phyloP scores from a whole-genome alignment of 2,797 vertebrate species.

The Phalloptychus januarius region DNA sequence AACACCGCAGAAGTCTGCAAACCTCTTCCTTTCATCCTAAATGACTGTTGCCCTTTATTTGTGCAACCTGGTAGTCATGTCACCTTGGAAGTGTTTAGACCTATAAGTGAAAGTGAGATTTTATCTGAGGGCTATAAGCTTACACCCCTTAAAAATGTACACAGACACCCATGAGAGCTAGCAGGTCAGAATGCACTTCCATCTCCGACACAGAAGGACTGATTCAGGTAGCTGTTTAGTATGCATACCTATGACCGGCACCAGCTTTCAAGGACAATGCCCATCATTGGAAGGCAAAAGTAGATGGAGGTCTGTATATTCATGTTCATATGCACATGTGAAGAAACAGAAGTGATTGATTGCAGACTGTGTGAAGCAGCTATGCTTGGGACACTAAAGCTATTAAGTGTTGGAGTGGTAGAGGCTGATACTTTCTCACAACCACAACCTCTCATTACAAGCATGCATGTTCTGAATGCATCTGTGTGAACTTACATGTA shows the following conservation, averaged over 20 bases:
- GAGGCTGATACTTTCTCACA: conserved; percentile 47
- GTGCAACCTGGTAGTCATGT: conserved; percentile 21
- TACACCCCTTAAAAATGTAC: conserved; percentile 24
- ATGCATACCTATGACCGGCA: conserved; percentile 59
- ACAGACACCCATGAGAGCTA: conserved; percentile 10
- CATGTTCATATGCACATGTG: conserved; percentile 31
- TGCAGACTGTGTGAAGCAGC: conserved; percentile 27
- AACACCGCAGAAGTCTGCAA: background rate
- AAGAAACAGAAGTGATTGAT: conserved; percentile 28
- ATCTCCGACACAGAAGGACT: conserved; percentile 24
- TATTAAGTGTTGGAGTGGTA: conserved; percentile 52
- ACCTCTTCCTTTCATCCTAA: conserved; percentile 18
- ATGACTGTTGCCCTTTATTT: conserved; percentile 24
- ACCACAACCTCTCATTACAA: conserved; percentile 38
- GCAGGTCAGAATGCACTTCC: conserved; percentile 26
- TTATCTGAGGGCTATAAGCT: conserved; percentile 42
- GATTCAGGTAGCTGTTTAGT: conserved; percentile 60
- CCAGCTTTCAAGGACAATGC: conserved; percentile 58
- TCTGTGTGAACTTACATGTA: conserved; percentile 14
- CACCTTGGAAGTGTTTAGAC: conserved; percentile 38
- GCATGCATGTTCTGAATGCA: conserved; percentile 9
- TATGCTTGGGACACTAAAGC: conserved; percentile 31
- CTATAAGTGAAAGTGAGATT: conserved; percentile 33
- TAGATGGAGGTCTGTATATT: conserved; percentile 40
- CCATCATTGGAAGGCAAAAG: conserved; percentile 29